phyloP scores from a whole-genome alignment of 1,140 invertebrate genomes.

The Caerostris darwini region DNA sequence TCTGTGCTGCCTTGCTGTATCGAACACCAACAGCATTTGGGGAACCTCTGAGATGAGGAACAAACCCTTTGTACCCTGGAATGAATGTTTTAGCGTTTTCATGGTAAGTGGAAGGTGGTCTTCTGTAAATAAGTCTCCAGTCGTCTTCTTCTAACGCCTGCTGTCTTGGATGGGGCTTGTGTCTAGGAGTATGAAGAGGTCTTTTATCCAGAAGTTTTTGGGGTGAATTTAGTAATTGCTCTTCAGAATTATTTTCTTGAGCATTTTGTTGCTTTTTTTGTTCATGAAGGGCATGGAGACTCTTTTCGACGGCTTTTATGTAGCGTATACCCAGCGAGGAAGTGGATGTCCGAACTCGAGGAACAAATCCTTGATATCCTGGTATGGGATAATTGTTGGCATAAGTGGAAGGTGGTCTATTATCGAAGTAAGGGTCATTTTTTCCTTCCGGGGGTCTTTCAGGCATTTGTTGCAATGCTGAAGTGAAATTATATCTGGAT shows the following conservation, averaged over 20 bases:
- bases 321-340: slow-evolving; percentile 70
- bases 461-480: slow-evolving; percentile 53
- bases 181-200: slow-evolving; percentile 73
- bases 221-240: slow-evolving; percentile 41
- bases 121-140: slow-evolving; percentile 68
- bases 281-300: slow-evolving; percentile 56
- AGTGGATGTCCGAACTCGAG: slow-evolving; percentile 68
- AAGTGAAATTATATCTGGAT: slow-evolving; percentile 60
- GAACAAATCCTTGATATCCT: slow-evolving; percentile 75
- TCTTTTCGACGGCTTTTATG: slow-evolving; percentile 72
- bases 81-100: slow-evolving; percentile 55
- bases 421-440: slow-evolving; percentile 71
- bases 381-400: slow-evolving; percentile 73
- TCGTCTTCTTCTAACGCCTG: slow-evolving; percentile 53
- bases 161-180: slow-evolving; percentile 56
- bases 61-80: slow-evolving; percentile 69
- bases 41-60: slow-evolving; percentile 61
- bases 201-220: slow-evolving; percentile 63
- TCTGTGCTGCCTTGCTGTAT: slow-evolving; percentile 69
- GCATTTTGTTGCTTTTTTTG: background rate
- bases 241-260: slow-evolving; percentile 4
- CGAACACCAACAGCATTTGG: slow-evolving; percentile 66
- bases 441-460: slow-evolving; percentile 22
- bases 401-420: slow-evolving; percentile 72
- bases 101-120: slow-evolving; percentile 70